phyloP scores from a whole-genome alignment of 1,140 invertebrate genomes.

The Drosophila insularis region DNA sequence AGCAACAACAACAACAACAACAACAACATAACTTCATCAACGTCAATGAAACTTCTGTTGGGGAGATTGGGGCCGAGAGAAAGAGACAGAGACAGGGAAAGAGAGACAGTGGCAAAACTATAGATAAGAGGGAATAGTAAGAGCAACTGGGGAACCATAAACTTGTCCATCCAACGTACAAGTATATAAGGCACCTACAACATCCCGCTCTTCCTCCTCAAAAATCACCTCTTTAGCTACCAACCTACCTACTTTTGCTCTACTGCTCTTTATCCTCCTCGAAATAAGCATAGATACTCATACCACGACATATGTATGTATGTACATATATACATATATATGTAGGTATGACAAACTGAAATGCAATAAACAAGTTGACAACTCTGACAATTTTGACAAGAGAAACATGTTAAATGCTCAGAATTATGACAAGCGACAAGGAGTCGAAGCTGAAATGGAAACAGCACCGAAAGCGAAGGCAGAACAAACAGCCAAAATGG shows the following conservation, averaged over 20 bases:
- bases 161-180: slow-evolving; percentile 20
- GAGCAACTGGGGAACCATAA: slow-evolving; percentile 27
- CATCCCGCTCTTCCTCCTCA: background rate
- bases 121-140: background rate
- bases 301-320: no score
- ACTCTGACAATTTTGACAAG: slow-evolving; percentile 71
- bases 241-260: background rate
- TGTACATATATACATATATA: background rate
- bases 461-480: slow-evolving; percentile 5
- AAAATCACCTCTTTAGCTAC: background rate
- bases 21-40: slow-evolving; percentile 64
- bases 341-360: slow-evolving; percentile 55
- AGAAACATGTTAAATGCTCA: slow-evolving; percentile 69
- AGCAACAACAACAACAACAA: slow-evolving; percentile 23
- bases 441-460: slow-evolving; percentile 40
- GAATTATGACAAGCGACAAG: slow-evolving; percentile 63
- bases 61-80: background rate
- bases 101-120: background rate
- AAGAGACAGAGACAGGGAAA: background rate
- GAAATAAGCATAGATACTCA: background rate
- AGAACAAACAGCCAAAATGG: slow-evolving; percentile 44
- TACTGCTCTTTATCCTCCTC: background rate
- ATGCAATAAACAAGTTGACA: slow-evolving; percentile 73
- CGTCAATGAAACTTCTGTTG: slow-evolving; percentile 53
- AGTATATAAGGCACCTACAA: background rate